These are phyloP conservation scores for Lichenostomus cassidix DNA, from an alignment of 2,113 vertebrate species.

Conservation along the genomic window DNA sequence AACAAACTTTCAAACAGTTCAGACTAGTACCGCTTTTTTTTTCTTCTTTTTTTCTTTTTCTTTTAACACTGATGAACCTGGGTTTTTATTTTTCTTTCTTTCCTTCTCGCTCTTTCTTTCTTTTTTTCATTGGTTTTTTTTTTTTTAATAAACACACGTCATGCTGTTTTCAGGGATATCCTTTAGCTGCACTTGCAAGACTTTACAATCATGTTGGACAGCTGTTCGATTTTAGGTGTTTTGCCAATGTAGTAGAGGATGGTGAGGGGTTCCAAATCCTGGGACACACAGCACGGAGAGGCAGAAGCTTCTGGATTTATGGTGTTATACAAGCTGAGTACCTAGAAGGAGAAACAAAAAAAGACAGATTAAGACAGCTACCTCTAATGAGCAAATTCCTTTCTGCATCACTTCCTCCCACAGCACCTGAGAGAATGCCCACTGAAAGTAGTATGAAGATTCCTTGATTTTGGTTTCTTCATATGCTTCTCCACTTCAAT, in stretches of 20 bases:
- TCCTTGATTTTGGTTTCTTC: background rate
- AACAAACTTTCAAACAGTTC: constrained; percentile 74
- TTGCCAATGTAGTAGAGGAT: constrained; percentile 98
- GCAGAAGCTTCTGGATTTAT: constrained; percentile 97
- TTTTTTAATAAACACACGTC: background rate
- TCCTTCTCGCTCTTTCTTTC: background rate
- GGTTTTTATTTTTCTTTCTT: constrained; percentile 46
- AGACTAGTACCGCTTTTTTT: constrained; percentile 77
- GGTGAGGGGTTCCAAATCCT: constrained; percentile 95
- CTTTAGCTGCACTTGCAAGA: constrained; percentile 98
- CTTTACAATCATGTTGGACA: constrained; percentile 98
- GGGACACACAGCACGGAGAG: constrained; percentile 94
- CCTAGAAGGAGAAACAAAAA: constrained; percentile 71
- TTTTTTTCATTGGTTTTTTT: background rate
- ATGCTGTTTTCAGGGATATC: constrained; percentile 31
- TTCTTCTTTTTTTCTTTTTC: background rate
- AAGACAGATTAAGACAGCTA: background rate
- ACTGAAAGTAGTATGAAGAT: background rate
- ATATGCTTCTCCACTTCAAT: background rate
- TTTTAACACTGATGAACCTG: constrained; percentile 62
- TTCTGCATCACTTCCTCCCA: background rate
- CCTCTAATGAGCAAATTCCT: background rate
- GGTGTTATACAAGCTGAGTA: constrained; percentile 92
- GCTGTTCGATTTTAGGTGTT: constrained; percentile 95
- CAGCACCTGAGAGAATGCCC: background rate